Evolutionary conservation across 2,113 vertebrate species (phyloP).

Genomic region (Phaethon lepturus): DNA sequence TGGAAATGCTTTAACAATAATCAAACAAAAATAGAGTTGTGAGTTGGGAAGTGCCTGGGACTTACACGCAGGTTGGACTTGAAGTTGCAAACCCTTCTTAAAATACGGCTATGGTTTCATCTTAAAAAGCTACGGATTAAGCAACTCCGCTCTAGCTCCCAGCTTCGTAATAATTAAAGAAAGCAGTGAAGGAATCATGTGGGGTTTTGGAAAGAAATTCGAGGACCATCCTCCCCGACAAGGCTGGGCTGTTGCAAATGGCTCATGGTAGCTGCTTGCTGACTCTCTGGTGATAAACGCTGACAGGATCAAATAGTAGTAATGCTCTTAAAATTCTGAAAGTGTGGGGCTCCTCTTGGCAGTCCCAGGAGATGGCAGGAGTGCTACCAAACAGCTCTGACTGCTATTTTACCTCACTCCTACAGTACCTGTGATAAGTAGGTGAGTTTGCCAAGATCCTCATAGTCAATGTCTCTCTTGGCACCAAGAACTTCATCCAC

Average conservation of each 20-base stretch:
- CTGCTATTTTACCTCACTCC: neutral
- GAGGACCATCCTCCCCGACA: neutral
- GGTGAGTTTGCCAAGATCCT: constrained; percentile 86
- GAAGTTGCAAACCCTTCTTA: neutral
- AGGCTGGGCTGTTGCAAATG: neutral
- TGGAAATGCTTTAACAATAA: constrained; percentile 10
- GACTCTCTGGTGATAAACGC: neutral
- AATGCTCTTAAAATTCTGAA: neutral
- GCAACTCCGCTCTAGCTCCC: neutral
- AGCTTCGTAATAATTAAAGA: neutral
- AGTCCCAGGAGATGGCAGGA: neutral
- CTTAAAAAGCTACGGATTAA: neutral
- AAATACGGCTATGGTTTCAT: neutral
- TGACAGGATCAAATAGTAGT: neutral
- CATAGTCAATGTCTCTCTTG: constrained; percentile 84
- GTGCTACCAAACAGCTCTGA: neutral
- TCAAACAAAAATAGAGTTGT: neutral
- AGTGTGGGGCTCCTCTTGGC: neutral
- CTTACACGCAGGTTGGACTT: neutral
- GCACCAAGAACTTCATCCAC: constrained; percentile 90
- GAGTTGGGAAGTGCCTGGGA: neutral
- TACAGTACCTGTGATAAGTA: constrained; percentile 88
- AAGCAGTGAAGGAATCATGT: neutral
- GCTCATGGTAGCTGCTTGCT: neutral
- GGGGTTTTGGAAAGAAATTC: neutral